phyloP scores from a whole-genome alignment of 2,113 vertebrate species.

The Platanista minor region DNA sequence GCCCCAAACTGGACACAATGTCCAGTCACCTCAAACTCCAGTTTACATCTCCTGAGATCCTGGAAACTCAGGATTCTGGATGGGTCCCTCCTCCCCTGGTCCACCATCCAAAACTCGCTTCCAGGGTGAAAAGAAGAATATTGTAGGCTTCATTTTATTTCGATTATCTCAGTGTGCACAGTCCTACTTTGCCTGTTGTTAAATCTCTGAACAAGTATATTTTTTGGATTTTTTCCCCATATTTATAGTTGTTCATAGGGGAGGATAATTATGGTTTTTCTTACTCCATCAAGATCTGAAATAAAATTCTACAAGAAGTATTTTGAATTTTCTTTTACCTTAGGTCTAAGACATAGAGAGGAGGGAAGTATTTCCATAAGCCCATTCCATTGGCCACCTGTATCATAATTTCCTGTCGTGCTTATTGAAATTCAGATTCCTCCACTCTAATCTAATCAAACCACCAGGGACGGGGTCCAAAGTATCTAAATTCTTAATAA shows the following conservation, averaged over 20 bases:
- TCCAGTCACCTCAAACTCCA: neutral
- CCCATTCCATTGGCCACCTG: neutral
- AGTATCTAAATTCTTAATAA: neutral
- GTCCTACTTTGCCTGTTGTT: neutral
- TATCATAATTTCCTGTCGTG: neutral
- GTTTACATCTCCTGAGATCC: neutral
- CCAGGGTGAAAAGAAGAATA: neutral
- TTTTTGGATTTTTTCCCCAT: neutral
- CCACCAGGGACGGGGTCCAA: neutral
- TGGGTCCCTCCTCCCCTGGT: neutral
- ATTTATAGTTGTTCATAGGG: neutral
- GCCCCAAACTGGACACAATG: neutral
- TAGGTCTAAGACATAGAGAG: neutral
- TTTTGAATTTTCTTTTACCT: neutral
- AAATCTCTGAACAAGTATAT: neutral
- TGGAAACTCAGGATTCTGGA: neutral
- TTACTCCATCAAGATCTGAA: neutral
- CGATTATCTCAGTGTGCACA: fast-evolving
- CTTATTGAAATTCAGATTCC: slow-evolving; percentile 2
- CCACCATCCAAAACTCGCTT: neutral
- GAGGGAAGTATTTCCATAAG: neutral
- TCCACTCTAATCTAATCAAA: neutral
- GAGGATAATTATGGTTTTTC: neutral
- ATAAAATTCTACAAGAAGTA: neutral
- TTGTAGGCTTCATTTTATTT: neutral